Evolutionary conservation across 1,140 invertebrate genomes (phyloP), one percentile per base, ranked within the genome.

Genomic region (Eueides isabella): DNA sequence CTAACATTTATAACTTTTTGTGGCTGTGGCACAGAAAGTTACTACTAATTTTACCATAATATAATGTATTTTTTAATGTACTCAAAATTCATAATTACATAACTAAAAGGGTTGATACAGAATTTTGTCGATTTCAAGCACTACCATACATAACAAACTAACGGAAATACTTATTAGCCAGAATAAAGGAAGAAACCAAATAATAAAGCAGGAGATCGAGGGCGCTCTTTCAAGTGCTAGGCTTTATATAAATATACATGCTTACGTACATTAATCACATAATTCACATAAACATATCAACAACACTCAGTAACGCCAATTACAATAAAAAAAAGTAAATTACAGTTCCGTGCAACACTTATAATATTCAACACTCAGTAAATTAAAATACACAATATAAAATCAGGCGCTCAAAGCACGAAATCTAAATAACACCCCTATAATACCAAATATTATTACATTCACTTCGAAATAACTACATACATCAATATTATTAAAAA

Each of bases 331-430:
- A 82, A 80, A 83, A 38, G 74, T 84, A 83, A 89, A 87, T 82
- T 87, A 88, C 84, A 89, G 84, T 83, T 92, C 81, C 85, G 77
- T 86, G 87, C 85, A 90, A 86, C 84, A 86, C 80, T 84, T 89
- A 90, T 69, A 87, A 87, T 86, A 87, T 79, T 85, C 80, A 89
- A 90, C 85, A 87, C 83, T 86, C 84, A 76, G 78, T 85, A 82
- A 89, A 86, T 83, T 84, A 89, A 89, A 88, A 87, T 88, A 86
- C 82, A 85, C 80, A 81, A 85, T 87, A 89, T 82, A 90, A 85
- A 90, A 87, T 88, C 86, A 90, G 90, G 85, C 88, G 89, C 91
- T 92, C 84, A 89, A 80, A 91, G 89, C 88, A 88, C 90, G 85
- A 88, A 87, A 84, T 84, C 80, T 86, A 86, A 88, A 87, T 82